A percentile compares a stretch with the other conserved stretches of the same genome.
phyloP scores from a whole-genome alignment of 2,113 vertebrate species.

The Thymallus thymallus region DNA sequence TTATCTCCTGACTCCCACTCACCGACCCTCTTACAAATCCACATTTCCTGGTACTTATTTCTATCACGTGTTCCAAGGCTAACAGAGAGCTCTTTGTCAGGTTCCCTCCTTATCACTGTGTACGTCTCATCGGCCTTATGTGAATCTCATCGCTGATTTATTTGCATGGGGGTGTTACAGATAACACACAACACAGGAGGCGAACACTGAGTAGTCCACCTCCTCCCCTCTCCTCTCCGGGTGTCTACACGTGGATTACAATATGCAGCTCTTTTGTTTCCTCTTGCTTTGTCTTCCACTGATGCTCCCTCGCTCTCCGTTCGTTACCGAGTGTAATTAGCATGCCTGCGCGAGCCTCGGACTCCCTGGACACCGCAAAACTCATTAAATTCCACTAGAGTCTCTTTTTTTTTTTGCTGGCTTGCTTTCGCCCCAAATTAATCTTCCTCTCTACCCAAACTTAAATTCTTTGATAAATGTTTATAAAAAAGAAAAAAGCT shows the following conservation, averaged over 20 bases:
- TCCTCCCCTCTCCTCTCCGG: conserved; percentile 11
- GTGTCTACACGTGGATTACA: conserved; percentile 30
- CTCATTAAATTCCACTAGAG: conserved; percentile 71
- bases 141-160: background rate
- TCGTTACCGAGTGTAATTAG: conserved; percentile 69
- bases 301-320: conserved; percentile 62
- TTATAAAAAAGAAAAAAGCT: conserved; percentile 52
- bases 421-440: conserved; percentile 62
- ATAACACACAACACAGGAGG: too few species aligned
- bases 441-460: conserved; percentile 60
- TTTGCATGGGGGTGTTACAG: conserved; percentile 42
- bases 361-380: conserved; percentile 64
- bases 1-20: conserved; percentile 31
- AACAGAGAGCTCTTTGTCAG: conserved; percentile 47
- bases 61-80: conserved; percentile 28
- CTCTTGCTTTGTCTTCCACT: conserved; percentile 51
- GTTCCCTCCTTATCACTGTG: conserved; percentile 35
- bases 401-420: conserved; percentile 1
- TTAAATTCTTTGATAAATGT: conserved; percentile 67
- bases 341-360: conserved; percentile 43
- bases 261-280: conserved; percentile 59
- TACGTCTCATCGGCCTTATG: conserved; percentile 47
- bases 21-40: conserved; percentile 7
- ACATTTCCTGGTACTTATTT: conserved; percentile 5
- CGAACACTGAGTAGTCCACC: too few species aligned